Evolutionary conservation across 2,888 invertebrate species (phyloP), one percentile per base, ranked within the genome.

Genomic region (Pediacus dermestoides): DNA sequence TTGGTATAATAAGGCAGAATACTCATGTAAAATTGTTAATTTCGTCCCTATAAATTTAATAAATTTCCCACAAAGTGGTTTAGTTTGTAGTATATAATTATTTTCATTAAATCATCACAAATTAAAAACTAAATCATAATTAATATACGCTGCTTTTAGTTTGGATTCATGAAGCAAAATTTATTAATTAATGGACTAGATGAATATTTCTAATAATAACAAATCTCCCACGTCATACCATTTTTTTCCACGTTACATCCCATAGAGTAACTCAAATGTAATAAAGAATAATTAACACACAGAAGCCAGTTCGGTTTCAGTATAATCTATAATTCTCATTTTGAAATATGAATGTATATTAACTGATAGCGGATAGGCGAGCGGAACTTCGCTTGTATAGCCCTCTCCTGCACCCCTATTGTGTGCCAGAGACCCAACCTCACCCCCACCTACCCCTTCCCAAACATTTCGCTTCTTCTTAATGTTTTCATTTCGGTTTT

Each of bases 401-500:
- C 4, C 8, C 18, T 8, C 8, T 18, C 18, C 25, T 25, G 4
- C 10, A 28, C 28, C 28, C 10, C 10, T 14, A 28, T 28, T 28
- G 3, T 25, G 9, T 7, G 8, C 18, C 18, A 18, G 4, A 4
- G 18, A 6, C 18, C 4, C 18, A 8, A 18, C 8, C 4, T 4
- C 23, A 3, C 23, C 23, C 23, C 9, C 23, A n/a, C 23, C 23
- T 9, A 3, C 23, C 23, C 4, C 23, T 9, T 11, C 28, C 28
- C 12, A 8, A 28, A 28, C 7, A 14, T 8, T 28, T 28, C 28
- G 13, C 28, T 12, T 28, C 28, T 28, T 42, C 39, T 47, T 42
- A 44, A 48, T 44, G 44, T 44, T 47, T 44, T 48, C 47, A 48
- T 48, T 47, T 44, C 44, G 37, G 44, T 44, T 48, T 48, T 48